These are phyloP conservation scores for Eulemur rubriventer DNA, from an alignment of 2,797 vertebrate genomes.

Conservation along the genomic window DNA sequence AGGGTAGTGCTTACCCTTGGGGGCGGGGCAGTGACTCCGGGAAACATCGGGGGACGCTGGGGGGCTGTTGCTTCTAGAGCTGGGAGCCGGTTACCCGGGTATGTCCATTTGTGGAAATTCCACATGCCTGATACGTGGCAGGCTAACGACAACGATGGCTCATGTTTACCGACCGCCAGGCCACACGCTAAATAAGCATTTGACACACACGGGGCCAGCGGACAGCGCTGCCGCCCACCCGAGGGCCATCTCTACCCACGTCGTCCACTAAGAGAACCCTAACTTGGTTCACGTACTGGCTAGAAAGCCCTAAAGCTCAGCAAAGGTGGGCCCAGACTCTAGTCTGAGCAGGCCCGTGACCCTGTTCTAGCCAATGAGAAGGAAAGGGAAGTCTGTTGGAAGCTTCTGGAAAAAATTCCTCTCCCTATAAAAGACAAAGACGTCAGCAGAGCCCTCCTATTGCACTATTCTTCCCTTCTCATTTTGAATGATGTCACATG, in stretches of 20 bases:
- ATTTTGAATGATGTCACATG: neutral
- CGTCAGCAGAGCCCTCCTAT: neutral
- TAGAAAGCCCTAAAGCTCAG: neutral
- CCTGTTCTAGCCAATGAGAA: neutral
- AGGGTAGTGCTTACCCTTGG: neutral
- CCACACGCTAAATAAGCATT: neutral
- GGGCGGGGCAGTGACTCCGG: too few relatives aligned
- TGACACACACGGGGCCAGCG: neutral
- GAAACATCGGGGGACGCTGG: neutral
- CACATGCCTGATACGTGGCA: rapidly evolving
- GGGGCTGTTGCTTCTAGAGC: neutral
- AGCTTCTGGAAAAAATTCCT: neutral
- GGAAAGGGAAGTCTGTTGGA: neutral
- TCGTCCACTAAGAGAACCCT: neutral
- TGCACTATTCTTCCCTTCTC: neutral
- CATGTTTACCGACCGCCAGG: neutral
- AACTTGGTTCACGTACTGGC: neutral
- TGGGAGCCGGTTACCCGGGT: neutral
- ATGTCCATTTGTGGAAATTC: neutral
- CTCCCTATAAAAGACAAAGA: neutral
- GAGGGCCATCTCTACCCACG: neutral
- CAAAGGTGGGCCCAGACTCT: neutral
- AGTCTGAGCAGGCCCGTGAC: neutral
- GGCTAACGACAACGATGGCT: neutral
- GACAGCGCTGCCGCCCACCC: neutral